These are phyloP conservation scores for Pseudomyrmex gracilis DNA, from an alignment of 1,140 invertebrate species.

Conservation along the genomic window DNA sequence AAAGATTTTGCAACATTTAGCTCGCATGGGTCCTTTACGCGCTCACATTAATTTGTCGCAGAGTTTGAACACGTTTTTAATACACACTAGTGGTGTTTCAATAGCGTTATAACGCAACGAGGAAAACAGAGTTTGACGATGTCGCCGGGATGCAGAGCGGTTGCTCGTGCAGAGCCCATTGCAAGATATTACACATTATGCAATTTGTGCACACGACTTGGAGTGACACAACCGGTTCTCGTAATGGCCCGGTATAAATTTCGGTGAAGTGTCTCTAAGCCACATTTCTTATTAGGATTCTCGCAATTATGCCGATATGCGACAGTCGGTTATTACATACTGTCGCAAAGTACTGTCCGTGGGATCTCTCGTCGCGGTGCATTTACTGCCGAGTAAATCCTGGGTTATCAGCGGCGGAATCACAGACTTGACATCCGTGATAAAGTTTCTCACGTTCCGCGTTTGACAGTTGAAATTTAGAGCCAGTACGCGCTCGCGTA, in stretches of 20 bases:
- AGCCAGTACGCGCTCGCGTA: too few relatives aligned
- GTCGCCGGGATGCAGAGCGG: neutral
- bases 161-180: neutral
- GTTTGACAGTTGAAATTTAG: too few relatives aligned
- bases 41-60: too few relatives aligned
- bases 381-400: neutral
- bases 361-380: constrained; percentile 24
- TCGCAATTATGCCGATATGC: constrained; percentile 18
- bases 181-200: constrained; percentile 18
- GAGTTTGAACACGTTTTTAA: constrained; percentile 18
- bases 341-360: constrained; percentile 42
- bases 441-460: constrained; percentile 21
- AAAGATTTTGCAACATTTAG: too few relatives aligned
- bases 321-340: constrained; percentile 24
- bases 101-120: too few relatives aligned
- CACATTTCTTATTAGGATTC: constrained; percentile 23
- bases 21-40: too few relatives aligned
- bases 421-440: constrained; percentile 6
- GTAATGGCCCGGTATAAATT: constrained; percentile 20
- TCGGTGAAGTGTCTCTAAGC: constrained; percentile 7
- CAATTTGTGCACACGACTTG: constrained; percentile 16
- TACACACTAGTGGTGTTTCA: too few relatives aligned
- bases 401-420: constrained; percentile 21
- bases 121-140: neutral
- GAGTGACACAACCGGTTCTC: constrained; percentile 29